A percentile compares a stretch with the other conserved stretches of the same genome.
Evolutionary conservation across 2,888 invertebrate species (phyloP).

Genomic region (Netelia inedita): DNA sequence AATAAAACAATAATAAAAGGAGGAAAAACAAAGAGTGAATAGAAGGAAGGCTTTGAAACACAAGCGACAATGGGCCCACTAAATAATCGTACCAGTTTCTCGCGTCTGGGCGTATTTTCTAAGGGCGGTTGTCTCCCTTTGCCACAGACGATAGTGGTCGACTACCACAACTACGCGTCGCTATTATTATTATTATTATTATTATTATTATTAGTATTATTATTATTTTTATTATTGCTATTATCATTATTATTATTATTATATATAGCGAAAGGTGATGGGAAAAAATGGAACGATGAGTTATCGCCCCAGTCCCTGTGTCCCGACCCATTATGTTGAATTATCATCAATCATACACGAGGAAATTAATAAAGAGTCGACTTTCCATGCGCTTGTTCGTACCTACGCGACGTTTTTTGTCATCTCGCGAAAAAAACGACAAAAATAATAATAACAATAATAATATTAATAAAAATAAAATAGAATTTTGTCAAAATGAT

Average conservation of each 20-base stretch:
- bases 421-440: no score
- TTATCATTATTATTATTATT: conserved; percentile 2
- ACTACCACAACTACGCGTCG: conserved; percentile 18
- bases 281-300: conserved; percentile 69
- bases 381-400: conserved; percentile 54
- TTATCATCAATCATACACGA: conserved; percentile 76
- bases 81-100: conserved; percentile 77
- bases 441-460: no score
- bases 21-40: conserved; percentile 19
- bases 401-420: background rate
- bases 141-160: conserved; percentile 62
- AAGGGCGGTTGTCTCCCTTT: conserved; percentile 61
- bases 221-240: no score
- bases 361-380: conserved; percentile 76
- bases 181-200: background rate
- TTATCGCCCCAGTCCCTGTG: conserved; percentile 73
- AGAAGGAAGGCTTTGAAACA: conserved; percentile 26
- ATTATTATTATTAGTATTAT: no score
- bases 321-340: conserved; percentile 76
- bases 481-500: no score
- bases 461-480: no score
- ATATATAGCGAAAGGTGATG: conserved; percentile 54
- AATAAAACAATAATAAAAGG: background rate
- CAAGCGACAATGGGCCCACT: conserved; percentile 73
- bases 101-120: conserved; percentile 58